Conservation (phyloP, 2,888 invertebrate species). For the Synanthedon vespiformis region DNA sequence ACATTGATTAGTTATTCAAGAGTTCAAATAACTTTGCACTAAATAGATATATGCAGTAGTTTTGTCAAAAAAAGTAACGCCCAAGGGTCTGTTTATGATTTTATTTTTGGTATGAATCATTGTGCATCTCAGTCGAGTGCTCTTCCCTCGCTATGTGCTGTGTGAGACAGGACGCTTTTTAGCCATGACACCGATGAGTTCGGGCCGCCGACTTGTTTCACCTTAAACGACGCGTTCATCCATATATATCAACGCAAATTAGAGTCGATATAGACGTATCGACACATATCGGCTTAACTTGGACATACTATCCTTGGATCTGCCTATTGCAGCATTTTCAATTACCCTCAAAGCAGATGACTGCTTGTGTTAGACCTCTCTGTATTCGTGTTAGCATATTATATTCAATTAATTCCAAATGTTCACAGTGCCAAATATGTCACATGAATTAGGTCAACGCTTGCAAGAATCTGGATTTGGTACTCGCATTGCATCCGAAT, state of each 20-base stretch:
- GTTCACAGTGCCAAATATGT: conserved; percentile 14
- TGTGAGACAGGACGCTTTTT: too few relatives aligned
- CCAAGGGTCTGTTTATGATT: too few relatives aligned
- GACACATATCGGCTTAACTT: background rate
- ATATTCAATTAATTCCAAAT: background rate
- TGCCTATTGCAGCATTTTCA: background rate
- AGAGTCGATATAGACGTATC: background rate
- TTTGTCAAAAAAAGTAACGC: too few relatives aligned
- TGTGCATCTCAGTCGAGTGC: too few relatives aligned
- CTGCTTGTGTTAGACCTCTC: background rate
- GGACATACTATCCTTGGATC: background rate
- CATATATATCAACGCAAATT: background rate
- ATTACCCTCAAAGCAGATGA: background rate
- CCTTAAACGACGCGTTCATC: background rate
- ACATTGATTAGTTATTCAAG: too few relatives aligned
- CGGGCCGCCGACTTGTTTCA: too few relatives aligned
- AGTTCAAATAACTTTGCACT: too few relatives aligned
- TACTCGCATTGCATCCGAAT: background rate
- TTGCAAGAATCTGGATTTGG: background rate
- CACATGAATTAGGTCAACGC: conserved; percentile 15
- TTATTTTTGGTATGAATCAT: too few relatives aligned
- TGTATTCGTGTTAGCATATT: background rate
- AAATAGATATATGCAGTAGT: too few relatives aligned
- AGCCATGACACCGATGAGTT: too few relatives aligned
- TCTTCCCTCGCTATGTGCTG: too few relatives aligned